Evolutionary conservation across 2,888 invertebrate genomes (phyloP), one percentile per base, ranked within the genome.

Genomic region (Tetramorium bicarinatum): DNA sequence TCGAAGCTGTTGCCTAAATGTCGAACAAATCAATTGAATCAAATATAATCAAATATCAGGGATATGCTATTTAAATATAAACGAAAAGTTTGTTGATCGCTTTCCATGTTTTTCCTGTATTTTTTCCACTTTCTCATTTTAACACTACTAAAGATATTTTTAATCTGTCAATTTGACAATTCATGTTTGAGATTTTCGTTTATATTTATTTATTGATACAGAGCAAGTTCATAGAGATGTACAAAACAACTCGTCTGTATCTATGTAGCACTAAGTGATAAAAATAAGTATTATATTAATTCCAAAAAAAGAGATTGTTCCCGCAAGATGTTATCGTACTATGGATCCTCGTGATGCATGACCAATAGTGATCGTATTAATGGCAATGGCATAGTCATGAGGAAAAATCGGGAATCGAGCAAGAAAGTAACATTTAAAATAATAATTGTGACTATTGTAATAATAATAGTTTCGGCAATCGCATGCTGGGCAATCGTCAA

Each of bases 311-410:
- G 49, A 85, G 38, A 85, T 84, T 85, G 83, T 89, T 88, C 75
- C 67, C 79, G 84, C 83, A 84, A 71, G 66, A 84, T 87, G 81
- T 89, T 88, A 82, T 85, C 82, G 83, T 89, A 85, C 84, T 88
- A 88, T 88, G 89, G 88, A 87, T 85, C 85, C 85, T 89, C 79
- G 85, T 88, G 88, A 89, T 88, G 83, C 83, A 89, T 88, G 89
- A 87, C 88, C 66, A 82, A 89, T 88, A 89, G 75, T 85, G 81
- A 75, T 87, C 76, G 81, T 83, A 79, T 71, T 88, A 81, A 89
- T 82, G 64, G 8, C 7, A 34, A 83, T 67, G 80, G 67, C 87
- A 34, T 49, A 72, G 25, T 84, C 38, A 69, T 67, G 85, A 82
- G 47, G 34, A 82, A 52, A 75, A 79, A 49, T 29, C 29, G 29